Percentiles rank a stretch among this genome's conserved stretches.
phyloP scores from a whole-genome alignment of 2,888 invertebrate species.

The Lasius platythorax region DNA sequence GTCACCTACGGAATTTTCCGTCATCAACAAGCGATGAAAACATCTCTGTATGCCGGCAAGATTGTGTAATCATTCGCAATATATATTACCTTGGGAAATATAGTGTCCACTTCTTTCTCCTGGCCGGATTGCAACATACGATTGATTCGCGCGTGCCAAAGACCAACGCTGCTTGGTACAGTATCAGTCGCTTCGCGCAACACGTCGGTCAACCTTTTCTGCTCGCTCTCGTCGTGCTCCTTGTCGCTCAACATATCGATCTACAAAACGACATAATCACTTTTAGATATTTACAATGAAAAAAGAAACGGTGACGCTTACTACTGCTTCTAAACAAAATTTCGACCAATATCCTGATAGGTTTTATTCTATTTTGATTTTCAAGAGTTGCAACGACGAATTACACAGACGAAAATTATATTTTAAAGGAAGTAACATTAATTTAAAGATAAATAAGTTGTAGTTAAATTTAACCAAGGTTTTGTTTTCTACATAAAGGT shows the following conservation, averaged over 20 bases:
- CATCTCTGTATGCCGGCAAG: background rate
- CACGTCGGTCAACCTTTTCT: conserved; percentile 81
- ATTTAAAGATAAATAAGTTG: background rate
- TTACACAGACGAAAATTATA: background rate
- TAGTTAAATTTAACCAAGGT: background rate
- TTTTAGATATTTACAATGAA: background rate
- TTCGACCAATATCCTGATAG: background rate
- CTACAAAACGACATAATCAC: conserved; percentile 63
- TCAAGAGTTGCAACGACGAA: background rate
- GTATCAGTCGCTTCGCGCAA: conserved; percentile 86
- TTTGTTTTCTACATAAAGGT: background rate
- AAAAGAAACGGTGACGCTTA: background rate
- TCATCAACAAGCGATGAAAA: background rate
- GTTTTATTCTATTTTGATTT: conserved; percentile 12
- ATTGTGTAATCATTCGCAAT: background rate
- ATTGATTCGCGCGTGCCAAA: conserved; percentile 87
- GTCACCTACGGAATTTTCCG: conserved; percentile 77
- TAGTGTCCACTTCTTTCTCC: conserved; percentile 84
- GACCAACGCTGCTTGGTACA: conserved; percentile 85
- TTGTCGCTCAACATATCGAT: conserved; percentile 80
- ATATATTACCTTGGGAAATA: conserved; percentile 84
- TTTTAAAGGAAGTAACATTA: background rate
- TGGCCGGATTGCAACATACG: conserved; percentile 85
- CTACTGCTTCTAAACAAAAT: background rate
- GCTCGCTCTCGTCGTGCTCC: conserved; percentile 69